Percentiles rank a stretch among this genome's conserved stretches.
These are phyloP conservation scores for Aporophyla nigra DNA, from an alignment of 2,888 invertebrate species.

Conservation along the genomic window DNA sequence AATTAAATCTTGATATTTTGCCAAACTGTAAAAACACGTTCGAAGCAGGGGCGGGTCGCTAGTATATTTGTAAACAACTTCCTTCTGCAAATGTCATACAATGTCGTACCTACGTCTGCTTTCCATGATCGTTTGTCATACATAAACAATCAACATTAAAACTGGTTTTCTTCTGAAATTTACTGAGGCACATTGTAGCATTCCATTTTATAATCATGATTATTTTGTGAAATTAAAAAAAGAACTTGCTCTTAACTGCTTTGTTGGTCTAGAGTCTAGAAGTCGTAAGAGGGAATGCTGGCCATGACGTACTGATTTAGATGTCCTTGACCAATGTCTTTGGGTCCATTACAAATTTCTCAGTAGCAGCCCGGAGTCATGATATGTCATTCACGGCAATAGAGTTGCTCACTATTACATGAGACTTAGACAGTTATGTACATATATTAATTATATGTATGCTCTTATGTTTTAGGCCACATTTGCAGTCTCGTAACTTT, in stretches of 20 bases:
- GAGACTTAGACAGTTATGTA: not conserved
- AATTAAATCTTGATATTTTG: not conserved
- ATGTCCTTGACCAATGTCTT: not conserved
- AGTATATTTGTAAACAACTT: slow-evolving; percentile 19
- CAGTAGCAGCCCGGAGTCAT: too few relatives aligned
- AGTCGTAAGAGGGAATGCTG: not conserved
- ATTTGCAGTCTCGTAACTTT: slow-evolving; percentile 97
- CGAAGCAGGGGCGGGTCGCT: not conserved
- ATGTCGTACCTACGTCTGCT: not conserved
- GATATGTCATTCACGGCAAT: not conserved
- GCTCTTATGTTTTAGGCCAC: slow-evolving; percentile 91
- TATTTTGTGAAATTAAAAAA: not conserved
- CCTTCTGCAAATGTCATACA: not conserved
- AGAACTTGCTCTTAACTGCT: not conserved
- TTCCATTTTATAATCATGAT: not conserved
- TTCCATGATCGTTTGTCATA: not conserved
- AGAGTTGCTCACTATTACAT: not conserved
- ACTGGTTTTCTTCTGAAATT: slow-evolving; percentile 1
- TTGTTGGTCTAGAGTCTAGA: not conserved
- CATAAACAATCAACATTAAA: slow-evolving; percentile 26
- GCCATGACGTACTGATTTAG: not conserved
- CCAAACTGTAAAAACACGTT: not conserved
- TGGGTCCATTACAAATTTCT: not conserved
- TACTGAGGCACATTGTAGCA: not conserved
- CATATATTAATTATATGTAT: not conserved